Evolutionary conservation across 2,113 vertebrate species (phyloP).

Genomic region (Lamprotornis superbus): DNA sequence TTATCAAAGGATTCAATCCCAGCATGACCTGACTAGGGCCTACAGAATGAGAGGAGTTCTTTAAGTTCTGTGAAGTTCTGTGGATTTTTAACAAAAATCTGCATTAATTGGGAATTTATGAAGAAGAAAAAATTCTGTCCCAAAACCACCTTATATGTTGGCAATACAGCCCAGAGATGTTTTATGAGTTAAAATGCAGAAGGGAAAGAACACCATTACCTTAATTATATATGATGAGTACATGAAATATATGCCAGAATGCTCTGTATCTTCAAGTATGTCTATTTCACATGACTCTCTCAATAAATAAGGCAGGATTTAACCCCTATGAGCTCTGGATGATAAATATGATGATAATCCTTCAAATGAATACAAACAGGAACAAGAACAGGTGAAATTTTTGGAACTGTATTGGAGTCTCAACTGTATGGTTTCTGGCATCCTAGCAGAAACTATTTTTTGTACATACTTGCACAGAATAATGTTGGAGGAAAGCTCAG

Average conservation of each 20-base stretch:
- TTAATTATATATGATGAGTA: not conserved
- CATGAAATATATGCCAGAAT: not conserved
- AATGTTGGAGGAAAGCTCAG: not conserved
- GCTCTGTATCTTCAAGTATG: not conserved
- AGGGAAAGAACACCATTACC: not conserved
- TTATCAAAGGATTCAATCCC: not conserved
- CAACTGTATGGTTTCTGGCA: not conserved
- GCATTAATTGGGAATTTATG: not conserved
- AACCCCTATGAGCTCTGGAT: not conserved
- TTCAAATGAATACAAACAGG: not conserved
- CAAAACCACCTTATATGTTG: not conserved
- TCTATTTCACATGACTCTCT: not conserved
- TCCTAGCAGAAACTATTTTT: not conserved
- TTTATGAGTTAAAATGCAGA: not conserved
- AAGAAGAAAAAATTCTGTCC: not conserved
- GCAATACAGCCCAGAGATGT: not conserved
- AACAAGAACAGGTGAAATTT: not conserved
- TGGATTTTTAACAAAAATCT: not conserved
- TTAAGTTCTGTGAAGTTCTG: not conserved
- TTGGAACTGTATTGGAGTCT: not conserved
- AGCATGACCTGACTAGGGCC: fast-evolving
- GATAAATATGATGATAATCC: not conserved
- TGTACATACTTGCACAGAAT: not conserved
- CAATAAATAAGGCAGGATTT: not conserved
- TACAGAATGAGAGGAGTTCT: not conserved